Evolutionary conservation across 2,888 invertebrate species (phyloP).

Genomic region (Rhimphoctona megacephalus): DNA sequence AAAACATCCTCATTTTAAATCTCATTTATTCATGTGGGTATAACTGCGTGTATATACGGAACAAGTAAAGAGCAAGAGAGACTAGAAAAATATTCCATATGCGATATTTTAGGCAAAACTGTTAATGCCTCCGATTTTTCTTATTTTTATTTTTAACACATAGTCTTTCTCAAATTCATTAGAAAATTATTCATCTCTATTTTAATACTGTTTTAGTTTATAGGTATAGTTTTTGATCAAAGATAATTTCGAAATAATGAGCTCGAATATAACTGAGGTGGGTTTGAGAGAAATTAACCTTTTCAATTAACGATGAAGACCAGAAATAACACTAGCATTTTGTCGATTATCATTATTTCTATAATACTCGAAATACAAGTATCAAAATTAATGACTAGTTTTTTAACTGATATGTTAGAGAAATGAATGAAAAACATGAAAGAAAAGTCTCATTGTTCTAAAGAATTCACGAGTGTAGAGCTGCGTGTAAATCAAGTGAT

Average conservation of each 20-base stretch:
- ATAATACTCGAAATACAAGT: background rate
- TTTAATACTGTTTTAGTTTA: too few relatives aligned
- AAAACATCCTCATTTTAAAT: background rate
- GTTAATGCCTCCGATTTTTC: background rate
- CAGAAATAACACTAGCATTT: background rate
- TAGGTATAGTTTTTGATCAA: too few relatives aligned
- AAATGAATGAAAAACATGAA: background rate
- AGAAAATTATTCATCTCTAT: too few relatives aligned
- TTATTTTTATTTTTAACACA: background rate
- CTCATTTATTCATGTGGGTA: background rate
- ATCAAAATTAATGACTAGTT: background rate
- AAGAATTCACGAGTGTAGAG: background rate
- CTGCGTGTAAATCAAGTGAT: slow-evolving; percentile 10
- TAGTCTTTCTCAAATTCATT: background rate
- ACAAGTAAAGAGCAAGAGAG: background rate
- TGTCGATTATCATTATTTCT: background rate
- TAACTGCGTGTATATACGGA: background rate
- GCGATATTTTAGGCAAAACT: background rate
- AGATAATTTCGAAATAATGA: too few relatives aligned
- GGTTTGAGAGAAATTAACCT: background rate
- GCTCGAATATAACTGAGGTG: too few relatives aligned
- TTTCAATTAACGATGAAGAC: background rate
- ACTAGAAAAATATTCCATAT: too few relatives aligned
- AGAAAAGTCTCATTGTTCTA: background rate
- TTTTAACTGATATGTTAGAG: background rate